phyloP scores from a whole-genome alignment of 2,797 vertebrate genomes.

The Pipistrellus kuhlii region DNA sequence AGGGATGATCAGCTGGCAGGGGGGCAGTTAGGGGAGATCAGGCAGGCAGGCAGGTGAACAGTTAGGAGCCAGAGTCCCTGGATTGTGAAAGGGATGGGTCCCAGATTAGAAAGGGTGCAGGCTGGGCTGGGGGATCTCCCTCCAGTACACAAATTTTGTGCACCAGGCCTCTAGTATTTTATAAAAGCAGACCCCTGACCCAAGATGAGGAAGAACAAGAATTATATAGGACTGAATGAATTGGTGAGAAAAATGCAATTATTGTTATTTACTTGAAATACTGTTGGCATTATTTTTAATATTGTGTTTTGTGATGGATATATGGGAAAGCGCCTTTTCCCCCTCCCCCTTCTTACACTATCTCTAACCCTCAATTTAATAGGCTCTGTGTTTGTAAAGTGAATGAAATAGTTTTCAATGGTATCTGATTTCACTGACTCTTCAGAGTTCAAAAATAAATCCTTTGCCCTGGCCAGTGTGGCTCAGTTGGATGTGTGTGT shows the following conservation, averaged over 20 bases:
- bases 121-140: no score
- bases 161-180: background rate
- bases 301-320: slow-evolving; percentile 42
- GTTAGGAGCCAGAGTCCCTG: no score
- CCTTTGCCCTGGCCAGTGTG: background rate
- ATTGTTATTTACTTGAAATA: slow-evolving; percentile 56
- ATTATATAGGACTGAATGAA: slow-evolving; percentile 36
- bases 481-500: background rate
- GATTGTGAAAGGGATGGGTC: no score
- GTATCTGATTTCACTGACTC: slow-evolving; percentile 35
- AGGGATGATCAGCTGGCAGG: no score
- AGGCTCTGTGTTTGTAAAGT: slow-evolving; percentile 28
- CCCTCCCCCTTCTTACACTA: background rate
- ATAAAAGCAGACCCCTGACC: slow-evolving; percentile 43
- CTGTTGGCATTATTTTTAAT: slow-evolving; percentile 48
- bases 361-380: slow-evolving; percentile 13
- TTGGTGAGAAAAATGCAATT: slow-evolving; percentile 15
- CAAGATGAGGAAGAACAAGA: slow-evolving; percentile 29
- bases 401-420: slow-evolving; percentile 44
- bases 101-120: no score
- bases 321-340: background rate
- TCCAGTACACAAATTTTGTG: no score
- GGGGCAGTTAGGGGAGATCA: no score
- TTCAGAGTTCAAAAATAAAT: slow-evolving; percentile 57
- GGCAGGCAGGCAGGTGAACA: no score